Evolutionary conservation across 2,113 vertebrate genomes (phyloP).

Genomic region (Poeciliopsis turrubarensis): DNA sequence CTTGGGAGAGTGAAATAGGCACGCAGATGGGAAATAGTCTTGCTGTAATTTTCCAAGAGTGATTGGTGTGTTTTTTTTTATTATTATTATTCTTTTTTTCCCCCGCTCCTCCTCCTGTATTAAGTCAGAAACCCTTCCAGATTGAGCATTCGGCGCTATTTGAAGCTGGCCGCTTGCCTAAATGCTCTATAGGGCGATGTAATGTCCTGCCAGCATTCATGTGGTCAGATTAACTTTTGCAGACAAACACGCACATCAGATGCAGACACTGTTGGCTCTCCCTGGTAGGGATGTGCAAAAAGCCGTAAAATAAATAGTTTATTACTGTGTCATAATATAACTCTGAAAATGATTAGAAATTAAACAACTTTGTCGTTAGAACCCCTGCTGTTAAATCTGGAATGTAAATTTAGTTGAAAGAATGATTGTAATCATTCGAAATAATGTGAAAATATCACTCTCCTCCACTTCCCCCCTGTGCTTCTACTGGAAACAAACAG

Average conservation of each 20-base stretch:
- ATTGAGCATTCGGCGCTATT: constrained; percentile 36
- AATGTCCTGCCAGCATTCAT: constrained; percentile 62
- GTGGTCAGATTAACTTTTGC: constrained; percentile 64
- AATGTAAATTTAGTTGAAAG: too few relatives aligned
- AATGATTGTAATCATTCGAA: too few relatives aligned
- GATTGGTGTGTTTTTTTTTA: constrained; percentile 17
- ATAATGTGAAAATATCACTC: too few relatives aligned
- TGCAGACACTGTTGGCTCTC: too few relatives aligned
- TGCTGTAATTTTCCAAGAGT: background rate
- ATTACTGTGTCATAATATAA: background rate
- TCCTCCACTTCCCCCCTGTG: too few relatives aligned
- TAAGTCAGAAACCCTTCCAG: constrained; percentile 19
- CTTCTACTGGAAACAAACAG: too few relatives aligned
- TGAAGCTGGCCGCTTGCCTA: constrained; percentile 52
- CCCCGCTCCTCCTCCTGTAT: constrained; percentile 17
- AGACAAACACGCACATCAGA: background rate
- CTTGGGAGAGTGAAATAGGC: constrained; percentile 1
- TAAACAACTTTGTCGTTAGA: background rate
- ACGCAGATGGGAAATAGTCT: background rate
- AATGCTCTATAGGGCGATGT: constrained; percentile 48
- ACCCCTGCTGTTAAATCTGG: too few relatives aligned
- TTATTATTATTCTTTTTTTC: background rate
- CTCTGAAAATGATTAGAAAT: background rate
- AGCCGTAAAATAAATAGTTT: background rate
- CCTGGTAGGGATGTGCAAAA: background rate